Conservation (phyloP, 2,113 vertebrate species). For the Hoplias malabaricus region DNA sequence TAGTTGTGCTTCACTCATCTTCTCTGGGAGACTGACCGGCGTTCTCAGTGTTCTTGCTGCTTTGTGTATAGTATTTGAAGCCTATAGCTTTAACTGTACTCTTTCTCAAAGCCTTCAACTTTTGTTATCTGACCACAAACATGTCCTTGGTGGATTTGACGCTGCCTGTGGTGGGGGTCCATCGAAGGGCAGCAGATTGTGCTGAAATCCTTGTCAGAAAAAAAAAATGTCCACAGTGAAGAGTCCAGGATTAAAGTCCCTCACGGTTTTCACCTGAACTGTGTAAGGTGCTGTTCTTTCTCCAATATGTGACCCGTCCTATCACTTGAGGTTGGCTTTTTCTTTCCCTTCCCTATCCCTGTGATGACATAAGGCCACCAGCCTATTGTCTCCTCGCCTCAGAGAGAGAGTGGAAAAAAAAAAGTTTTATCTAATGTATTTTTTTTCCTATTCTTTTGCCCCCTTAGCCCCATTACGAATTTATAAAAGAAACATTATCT, state of each 20-base stretch:
- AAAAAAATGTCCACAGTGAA: constrained; percentile 26
- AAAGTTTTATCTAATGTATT: constrained; percentile 58
- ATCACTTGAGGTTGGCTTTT: not conserved
- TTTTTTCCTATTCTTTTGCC: constrained; percentile 48
- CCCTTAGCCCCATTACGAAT: constrained; percentile 73
- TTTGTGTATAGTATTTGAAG: constrained; percentile 44
- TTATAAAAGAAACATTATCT: constrained; percentile 84
- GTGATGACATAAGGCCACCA: constrained; percentile 33
- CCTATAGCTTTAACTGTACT: constrained; percentile 34
- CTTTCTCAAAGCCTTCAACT: constrained; percentile 30
- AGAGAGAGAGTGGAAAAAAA: not conserved
- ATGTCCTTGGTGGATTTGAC: not conserved
- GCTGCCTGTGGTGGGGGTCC: not conserved
- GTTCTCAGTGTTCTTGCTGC: constrained; percentile 40
- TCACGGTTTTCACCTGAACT: constrained; percentile 49
- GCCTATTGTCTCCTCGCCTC: constrained; percentile 26
- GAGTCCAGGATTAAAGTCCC: constrained; percentile 59
- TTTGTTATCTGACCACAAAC: constrained; percentile 20
- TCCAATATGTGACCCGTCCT: constrained; percentile 9
- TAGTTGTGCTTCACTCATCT: not conserved
- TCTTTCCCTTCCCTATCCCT: too few relatives aligned
- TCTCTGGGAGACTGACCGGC: constrained; percentile 7
- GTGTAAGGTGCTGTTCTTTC: constrained; percentile 47
- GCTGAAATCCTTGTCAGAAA: constrained; percentile 33
- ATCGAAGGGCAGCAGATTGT: not conserved